Evolutionary conservation across 2,113 vertebrate genomes (phyloP), one percentile per base, ranked within the genome.

Genomic region (Coreoperca whiteheadi): DNA sequence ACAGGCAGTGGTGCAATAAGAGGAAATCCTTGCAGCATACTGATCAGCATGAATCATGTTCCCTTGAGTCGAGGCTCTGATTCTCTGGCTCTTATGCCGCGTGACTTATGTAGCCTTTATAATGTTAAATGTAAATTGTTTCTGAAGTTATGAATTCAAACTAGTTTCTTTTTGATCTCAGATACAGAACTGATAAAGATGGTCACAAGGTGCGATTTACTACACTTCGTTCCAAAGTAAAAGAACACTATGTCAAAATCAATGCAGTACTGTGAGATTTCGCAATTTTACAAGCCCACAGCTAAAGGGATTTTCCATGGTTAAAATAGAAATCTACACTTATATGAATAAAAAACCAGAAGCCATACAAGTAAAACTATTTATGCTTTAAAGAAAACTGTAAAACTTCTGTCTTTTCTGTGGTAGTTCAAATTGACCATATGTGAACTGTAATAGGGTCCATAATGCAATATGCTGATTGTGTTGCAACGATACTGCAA

Each of bases 1-100:
- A 37, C 70, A 21, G 37, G 41, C 4, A 30, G 60, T 30, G 21
- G 15, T 46, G 71, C 59, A 68, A 67, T 51, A 68, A 37, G 69
- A 78, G 53, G 48, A 85, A 63, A 71, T 81, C n/a, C 25, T 74
- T 2, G 21, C 9, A 51, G 50, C 71, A 25, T 64, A 21, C 66
- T 64, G 15, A 68, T 68, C 30, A n/a, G 68, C 14, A 14, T 37
- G 28, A 53, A 16, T 83, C 59, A 21, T 18, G 18, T 12, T 75
- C 28, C 59, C 53, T 57, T 15, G 18, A 37, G 46, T 67, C 4
- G 0, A n/a, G 14, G 57, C 70, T 70, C 66, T 2, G 8, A 25
- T 64, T 51, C 30, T 39, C 56, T 18, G 20, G 2, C n/a, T 32
- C 11, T 25, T 51, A 25, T 32, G 8, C 34, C 59, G 1, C 53